Base-by-base conservation (phyloP, 2,888 invertebrate species). In the Dryadula phaetusa region DNA sequence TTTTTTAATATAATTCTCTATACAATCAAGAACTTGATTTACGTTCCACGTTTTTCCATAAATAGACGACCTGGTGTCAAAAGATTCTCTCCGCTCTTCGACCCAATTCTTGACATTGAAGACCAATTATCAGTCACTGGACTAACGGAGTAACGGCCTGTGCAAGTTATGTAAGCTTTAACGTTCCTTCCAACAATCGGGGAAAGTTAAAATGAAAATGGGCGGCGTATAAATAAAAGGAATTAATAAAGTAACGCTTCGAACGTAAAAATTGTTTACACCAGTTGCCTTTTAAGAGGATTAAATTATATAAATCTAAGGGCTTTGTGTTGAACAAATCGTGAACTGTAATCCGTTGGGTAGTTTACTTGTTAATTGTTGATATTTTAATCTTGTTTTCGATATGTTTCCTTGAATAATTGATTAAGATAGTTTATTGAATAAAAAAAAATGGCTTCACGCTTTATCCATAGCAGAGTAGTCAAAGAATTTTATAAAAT, bases 161-260 rank as follows among this genome's bases (percentile, higher is more conserved):
- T 10, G 28, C 40, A 56, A 25, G n/a, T 40, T 40, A 56, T 16
- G 10, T 16, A 10, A 56, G 16, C 40, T 56, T 37, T 40, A 40
- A 32, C 18, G 10, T 18, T 44, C 22, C n/a, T 8, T 14, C 28
- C 18, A 40, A 58, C 18, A 60, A 60, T 60, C 7, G 44, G 14
- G 28, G 28, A 47, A 58, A 64, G 58, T 49, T 49, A 28, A 64
- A 70, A 70, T 68, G 58, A 70, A 63, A 68, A 44, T 54, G 32
- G 42, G 64, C 18, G 20, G 47, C 67, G 62, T 52, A 69, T 69
- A 70, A 70, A 69, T 70, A 61, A 64, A 49, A 12, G 47, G 62
- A 70, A 70, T 70, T 70, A 70, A 70, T 69, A 70, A 70, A 69
- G 66, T 64, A 69, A 66, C 64, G 70, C 66, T 66, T 70, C 66